A percentile compares a stretch with the other conserved stretches of the same genome.
Evolutionary conservation across 2,113 vertebrate genomes (phyloP).

Genomic region (Piprites chloris): DNA sequence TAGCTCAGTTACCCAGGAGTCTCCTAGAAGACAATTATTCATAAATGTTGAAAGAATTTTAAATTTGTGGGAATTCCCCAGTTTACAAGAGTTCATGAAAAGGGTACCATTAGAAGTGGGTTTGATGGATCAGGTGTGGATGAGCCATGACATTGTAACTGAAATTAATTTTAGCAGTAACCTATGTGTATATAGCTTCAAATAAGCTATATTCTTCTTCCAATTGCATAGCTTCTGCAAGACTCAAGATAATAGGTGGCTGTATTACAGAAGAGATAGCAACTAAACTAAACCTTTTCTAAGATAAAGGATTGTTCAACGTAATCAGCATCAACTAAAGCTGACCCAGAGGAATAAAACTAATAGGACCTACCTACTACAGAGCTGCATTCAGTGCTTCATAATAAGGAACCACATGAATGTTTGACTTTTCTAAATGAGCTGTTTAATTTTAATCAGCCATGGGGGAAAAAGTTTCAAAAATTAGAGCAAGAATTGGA

Average conservation of each 20-base stretch:
- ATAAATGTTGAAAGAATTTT: not conserved
- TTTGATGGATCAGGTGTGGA: not conserved
- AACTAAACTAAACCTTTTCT: not conserved
- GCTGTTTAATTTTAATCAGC: not conserved
- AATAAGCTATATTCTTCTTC: not conserved
- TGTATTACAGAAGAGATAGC: not conserved
- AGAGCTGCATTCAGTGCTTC: not conserved
- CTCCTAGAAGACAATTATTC: not conserved
- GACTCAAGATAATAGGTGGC: not conserved
- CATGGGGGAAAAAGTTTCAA: not conserved
- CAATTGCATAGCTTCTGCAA: not conserved
- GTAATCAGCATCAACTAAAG: not conserved
- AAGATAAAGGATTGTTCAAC: not conserved
- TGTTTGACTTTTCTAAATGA: not conserved
- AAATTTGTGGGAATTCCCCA: not conserved
- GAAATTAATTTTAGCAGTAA: not conserved
- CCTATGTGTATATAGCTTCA: not conserved
- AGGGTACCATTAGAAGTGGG: not conserved
- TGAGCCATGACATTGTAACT: not conserved
- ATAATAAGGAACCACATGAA: not conserved
- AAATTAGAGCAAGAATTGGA: not conserved
- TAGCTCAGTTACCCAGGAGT: not conserved
- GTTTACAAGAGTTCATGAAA: not conserved
- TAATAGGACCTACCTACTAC: not conserved
- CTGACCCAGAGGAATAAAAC: not conserved